Conservation (phyloP, 2,888 invertebrate genomes). For the Amiota communis region DNA sequence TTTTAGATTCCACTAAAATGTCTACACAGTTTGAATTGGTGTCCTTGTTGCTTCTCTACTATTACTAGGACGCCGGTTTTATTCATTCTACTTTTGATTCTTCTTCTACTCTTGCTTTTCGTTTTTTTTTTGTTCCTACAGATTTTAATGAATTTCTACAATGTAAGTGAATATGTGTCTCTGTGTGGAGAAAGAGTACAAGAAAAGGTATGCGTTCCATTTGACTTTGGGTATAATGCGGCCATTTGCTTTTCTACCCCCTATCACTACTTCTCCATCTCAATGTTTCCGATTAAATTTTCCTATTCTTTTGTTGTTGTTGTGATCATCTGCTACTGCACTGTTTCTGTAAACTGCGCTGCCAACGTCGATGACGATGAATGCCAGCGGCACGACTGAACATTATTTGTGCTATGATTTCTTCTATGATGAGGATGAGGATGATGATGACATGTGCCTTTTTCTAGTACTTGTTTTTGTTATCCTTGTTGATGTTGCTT, state of each 20-base stretch:
- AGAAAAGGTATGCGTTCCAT: no score
- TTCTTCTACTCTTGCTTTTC: conserved; percentile 13
- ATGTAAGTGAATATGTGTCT: conserved; percentile 17
- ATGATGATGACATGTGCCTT: conserved; percentile 66
- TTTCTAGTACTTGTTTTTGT: conserved; percentile 43
- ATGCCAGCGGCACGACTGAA: conserved; percentile 37
- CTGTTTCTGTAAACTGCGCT: conserved; percentile 32
- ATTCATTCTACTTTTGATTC: conserved; percentile 3
- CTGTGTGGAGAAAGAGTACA: not conserved
- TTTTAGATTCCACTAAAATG: conserved; percentile 43
- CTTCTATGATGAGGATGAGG: conserved; percentile 54
- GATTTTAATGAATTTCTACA: conserved; percentile 26
- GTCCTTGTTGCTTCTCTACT: not conserved
- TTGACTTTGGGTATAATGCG: no score
- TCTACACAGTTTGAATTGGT: conserved; percentile 43
- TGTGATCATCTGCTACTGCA: conserved; percentile 50
- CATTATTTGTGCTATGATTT: conserved; percentile 48
- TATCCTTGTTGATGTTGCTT: conserved; percentile 52
- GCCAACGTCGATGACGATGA: conserved; percentile 32
- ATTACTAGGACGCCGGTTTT: not conserved
- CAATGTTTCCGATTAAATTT: not conserved
- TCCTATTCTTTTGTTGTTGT: conserved; percentile 28
- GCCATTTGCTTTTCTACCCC: no score
- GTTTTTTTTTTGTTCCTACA: conserved; percentile 48
- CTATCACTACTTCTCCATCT: not conserved